Conservation (phyloP, 2,888 invertebrate species). For the Eubasilissa splendida region DNA sequence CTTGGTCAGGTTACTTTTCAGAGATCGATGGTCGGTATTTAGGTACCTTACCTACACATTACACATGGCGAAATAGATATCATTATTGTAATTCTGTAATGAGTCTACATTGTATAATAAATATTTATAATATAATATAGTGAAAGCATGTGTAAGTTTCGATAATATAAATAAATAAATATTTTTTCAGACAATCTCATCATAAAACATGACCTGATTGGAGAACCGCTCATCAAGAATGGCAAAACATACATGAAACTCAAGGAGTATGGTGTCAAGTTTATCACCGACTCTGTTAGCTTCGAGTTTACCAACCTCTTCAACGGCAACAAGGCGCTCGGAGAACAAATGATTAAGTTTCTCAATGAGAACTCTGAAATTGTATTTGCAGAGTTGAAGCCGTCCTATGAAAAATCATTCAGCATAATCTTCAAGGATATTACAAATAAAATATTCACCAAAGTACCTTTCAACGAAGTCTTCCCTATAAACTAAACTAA, state of each 20-base stretch:
- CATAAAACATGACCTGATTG: slow-evolving; percentile 76
- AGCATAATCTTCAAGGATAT: slow-evolving; percentile 78
- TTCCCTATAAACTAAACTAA: slow-evolving; percentile 67
- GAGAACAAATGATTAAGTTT: slow-evolving; percentile 78
- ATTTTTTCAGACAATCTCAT: slow-evolving; percentile 74
- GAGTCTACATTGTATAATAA: too few species aligned
- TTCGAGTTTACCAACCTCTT: slow-evolving; percentile 80
- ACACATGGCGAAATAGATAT: too few species aligned
- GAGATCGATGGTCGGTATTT: too few species aligned
- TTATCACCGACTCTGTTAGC: slow-evolving; percentile 75
- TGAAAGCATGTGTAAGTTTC: too few species aligned
- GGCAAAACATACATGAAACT: slow-evolving; percentile 78
- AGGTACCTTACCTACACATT: too few species aligned
- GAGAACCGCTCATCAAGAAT: slow-evolving; percentile 75
- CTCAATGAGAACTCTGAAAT: slow-evolving; percentile 79
- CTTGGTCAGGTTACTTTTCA: too few species aligned
- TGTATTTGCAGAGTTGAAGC: slow-evolving; percentile 78
- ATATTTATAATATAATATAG: too few species aligned
- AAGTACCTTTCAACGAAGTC: slow-evolving; percentile 78
- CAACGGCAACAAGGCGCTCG: slow-evolving; percentile 74
- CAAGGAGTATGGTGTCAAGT: slow-evolving; percentile 75
- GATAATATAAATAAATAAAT: not conserved
- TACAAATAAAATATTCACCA: slow-evolving; percentile 78
- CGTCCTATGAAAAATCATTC: slow-evolving; percentile 79
- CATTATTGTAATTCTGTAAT: too few species aligned